Conservation (phyloP, 2,888 invertebrate genomes). For the Pimpla rufipes region DNA sequence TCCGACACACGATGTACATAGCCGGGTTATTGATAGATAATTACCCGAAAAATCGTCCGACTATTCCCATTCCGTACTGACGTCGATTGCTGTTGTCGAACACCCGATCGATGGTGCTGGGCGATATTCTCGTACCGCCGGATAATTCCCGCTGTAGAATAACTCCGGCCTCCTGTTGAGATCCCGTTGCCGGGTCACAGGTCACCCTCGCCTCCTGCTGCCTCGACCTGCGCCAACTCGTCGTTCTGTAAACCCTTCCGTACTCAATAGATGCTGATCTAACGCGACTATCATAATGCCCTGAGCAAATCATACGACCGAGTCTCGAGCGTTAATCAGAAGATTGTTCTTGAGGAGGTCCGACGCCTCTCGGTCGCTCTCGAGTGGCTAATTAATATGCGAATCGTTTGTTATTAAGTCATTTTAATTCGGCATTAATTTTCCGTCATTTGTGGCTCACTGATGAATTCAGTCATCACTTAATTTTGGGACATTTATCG, state of each 20-base stretch:
- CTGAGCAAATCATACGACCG: constrained; percentile 20
- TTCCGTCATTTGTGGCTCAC: too few relatives aligned
- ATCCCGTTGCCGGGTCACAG: constrained; percentile 69
- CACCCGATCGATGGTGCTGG: constrained; percentile 93
- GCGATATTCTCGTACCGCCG: constrained; percentile 91
- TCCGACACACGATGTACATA: neutral
- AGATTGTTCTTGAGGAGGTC: constrained; percentile 2
- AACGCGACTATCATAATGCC: constrained; percentile 35
- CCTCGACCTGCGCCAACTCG: constrained; percentile 81
- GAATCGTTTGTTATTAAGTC: too few relatives aligned
- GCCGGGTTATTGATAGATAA: constrained; percentile 59
- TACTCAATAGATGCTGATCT: constrained; percentile 68
- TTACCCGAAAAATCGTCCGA: constrained; percentile 92
- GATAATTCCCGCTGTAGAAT: constrained; percentile 78
- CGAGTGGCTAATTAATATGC: neutral
- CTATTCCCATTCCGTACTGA: constrained; percentile 93
- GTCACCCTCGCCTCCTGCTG: constrained; percentile 73
- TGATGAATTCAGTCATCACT: too few relatives aligned
- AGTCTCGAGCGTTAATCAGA: neutral
- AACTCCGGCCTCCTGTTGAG: constrained; percentile 74
- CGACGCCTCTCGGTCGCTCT: neutral
- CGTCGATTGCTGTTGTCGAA: constrained; percentile 96
- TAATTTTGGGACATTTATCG: too few relatives aligned
- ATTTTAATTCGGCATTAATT: too few relatives aligned
- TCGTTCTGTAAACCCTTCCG: constrained; percentile 80